These are phyloP conservation scores for Rhineura floridana DNA, from an alignment of 2,113 vertebrate genomes.

Conservation along the genomic window DNA sequence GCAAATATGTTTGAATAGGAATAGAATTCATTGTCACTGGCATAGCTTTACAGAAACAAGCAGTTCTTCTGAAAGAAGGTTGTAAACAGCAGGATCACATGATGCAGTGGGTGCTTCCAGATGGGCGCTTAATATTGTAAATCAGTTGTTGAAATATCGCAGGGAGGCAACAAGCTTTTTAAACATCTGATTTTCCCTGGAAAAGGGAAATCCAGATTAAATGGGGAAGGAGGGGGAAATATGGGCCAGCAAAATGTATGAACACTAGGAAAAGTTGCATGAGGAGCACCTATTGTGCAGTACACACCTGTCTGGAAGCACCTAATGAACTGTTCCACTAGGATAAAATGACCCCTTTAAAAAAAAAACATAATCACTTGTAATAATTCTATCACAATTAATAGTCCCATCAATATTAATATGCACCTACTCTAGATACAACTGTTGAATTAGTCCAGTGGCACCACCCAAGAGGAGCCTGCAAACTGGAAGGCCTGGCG, in stretches of 20 bases:
- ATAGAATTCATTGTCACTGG: background rate
- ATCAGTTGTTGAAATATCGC: no score
- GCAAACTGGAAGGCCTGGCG: constrained; percentile 43
- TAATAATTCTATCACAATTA: background rate
- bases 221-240: no score
- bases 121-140: no score
- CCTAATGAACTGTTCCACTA: background rate
- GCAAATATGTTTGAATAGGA: background rate
- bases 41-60: background rate
- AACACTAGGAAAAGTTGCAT: no score
- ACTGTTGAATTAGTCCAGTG: background rate
- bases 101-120: no score
- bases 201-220: no score
- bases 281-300: no score
- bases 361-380: background rate
- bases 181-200: no score
- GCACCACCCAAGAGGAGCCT: constrained; percentile 36
- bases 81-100: background rate
- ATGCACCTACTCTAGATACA: constrained; percentile 4
- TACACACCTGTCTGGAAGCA: no score
- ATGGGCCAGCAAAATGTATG: no score
- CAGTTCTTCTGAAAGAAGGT: background rate
- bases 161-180: no score
- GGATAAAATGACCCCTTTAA: no score
- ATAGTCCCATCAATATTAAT: background rate